Conservation (phyloP, 2,888 invertebrate species). For the Noctua comes region DNA sequence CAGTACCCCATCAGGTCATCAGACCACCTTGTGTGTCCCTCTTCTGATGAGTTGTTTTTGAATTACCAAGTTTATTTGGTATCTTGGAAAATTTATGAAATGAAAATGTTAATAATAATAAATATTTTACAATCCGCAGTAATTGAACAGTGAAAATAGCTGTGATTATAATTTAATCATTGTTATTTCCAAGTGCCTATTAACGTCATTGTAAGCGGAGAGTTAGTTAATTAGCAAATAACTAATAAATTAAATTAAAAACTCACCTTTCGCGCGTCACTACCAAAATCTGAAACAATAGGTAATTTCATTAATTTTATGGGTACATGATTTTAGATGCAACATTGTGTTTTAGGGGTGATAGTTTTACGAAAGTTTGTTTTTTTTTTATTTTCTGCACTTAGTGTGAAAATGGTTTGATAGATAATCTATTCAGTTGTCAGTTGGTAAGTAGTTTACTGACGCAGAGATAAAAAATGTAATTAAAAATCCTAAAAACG, state of each 20-base stretch:
- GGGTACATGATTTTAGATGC: constrained; percentile 8
- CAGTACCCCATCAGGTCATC: not conserved
- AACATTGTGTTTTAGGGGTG: constrained; percentile 41
- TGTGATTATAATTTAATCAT: not conserved
- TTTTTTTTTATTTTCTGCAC: not conserved
- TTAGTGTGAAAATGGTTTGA: not conserved
- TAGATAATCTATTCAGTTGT: not conserved
- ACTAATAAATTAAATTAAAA: constrained; percentile 6
- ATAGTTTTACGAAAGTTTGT: not conserved
- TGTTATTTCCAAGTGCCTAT: not conserved
- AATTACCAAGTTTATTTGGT: too few relatives aligned
- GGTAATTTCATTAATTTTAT: constrained; percentile 46
- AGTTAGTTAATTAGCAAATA: not conserved
- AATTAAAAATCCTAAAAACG: too few relatives aligned
- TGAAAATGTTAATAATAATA: not conserved
- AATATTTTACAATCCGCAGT: not conserved
- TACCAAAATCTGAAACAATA: constrained; percentile 64
- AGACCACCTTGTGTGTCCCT: not conserved
- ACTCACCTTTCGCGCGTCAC: constrained; percentile 53
- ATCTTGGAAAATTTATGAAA: too few relatives aligned
- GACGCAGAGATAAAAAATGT: not conserved
- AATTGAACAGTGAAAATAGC: not conserved
- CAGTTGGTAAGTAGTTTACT: not conserved
- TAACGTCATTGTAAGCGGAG: not conserved
- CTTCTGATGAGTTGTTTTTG: not conserved